A percentile compares a stretch with the other conserved stretches of the same genome.
phyloP scores from a whole-genome alignment of 1,140 invertebrate genomes.

The Pteromalus puparum region DNA sequence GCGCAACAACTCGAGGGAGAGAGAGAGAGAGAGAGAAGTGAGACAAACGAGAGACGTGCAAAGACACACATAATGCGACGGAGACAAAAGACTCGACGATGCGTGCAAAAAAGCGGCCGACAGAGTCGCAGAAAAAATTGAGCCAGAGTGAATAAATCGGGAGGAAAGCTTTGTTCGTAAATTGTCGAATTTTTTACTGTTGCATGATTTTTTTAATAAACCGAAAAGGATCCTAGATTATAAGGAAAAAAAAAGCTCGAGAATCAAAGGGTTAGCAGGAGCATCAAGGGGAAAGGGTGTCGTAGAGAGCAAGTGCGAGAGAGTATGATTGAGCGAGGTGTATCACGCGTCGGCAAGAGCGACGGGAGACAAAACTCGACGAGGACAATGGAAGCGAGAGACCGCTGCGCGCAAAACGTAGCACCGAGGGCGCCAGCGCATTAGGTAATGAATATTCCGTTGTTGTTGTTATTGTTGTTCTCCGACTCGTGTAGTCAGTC shows the following conservation, averaged over 20 bases:
- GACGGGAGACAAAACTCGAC: background rate
- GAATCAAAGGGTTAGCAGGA: background rate
- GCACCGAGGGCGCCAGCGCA: constrained; percentile 35
- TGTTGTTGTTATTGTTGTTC: constrained; percentile 13
- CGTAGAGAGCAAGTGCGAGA: background rate
- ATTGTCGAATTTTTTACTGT: too few species aligned
- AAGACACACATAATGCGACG: constrained; percentile 24
- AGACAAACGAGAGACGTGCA: constrained; percentile 9
- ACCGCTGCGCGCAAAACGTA: background rate
- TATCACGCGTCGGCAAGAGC: background rate
- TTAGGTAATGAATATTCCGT: constrained; percentile 56
- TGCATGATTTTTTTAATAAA: background rate
- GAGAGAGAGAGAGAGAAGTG: background rate
- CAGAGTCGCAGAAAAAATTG: background rate
- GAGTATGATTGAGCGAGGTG: constrained; percentile 29
- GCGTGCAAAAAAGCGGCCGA: constrained; percentile 14
- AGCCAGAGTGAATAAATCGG: constrained; percentile 31
- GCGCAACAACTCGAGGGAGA: background rate
- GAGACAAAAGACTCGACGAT: constrained; percentile 17
- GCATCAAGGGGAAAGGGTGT: background rate
- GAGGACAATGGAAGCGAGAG: constrained; percentile 15
- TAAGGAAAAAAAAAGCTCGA: background rate
- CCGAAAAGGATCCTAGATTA: background rate
- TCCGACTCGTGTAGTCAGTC: background rate
- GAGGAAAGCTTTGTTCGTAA: too few species aligned